phyloP scores from a whole-genome alignment of 2,888 invertebrate genomes.

The Dermolepida albohirtum region DNA sequence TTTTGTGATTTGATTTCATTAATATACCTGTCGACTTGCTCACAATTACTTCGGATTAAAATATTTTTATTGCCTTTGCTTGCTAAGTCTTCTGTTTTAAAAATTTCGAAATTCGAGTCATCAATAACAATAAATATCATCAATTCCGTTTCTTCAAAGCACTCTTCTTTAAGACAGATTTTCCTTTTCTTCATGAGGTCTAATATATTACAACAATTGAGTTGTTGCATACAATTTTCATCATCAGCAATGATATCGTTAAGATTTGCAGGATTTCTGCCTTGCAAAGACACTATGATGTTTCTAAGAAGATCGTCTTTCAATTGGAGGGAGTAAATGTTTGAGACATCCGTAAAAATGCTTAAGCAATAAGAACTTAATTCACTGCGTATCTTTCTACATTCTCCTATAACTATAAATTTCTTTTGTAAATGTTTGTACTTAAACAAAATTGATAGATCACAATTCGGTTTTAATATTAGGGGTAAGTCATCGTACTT shows the following conservation, averaged over 20 bases:
- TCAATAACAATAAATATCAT: slow-evolving; percentile 12
- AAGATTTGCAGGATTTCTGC: slow-evolving; percentile 8
- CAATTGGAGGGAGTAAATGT: too few species aligned
- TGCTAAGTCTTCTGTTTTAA: too few species aligned
- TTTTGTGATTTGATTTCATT: background rate
- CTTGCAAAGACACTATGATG: slow-evolving; percentile 10
- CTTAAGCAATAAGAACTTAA: background rate
- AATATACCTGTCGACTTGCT: background rate
- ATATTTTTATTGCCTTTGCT: too few species aligned
- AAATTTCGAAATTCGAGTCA: background rate
- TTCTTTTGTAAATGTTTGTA: slow-evolving; percentile 22
- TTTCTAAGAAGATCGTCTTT: background rate
- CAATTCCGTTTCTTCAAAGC: background rate
- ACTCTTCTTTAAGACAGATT: background rate
- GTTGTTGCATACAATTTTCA: background rate
- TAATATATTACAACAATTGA: slow-evolving; percentile 9
- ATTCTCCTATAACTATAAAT: slow-evolving; percentile 1
- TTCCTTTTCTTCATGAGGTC: background rate
- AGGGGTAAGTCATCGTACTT: slow-evolving; percentile 9
- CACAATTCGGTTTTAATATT: slow-evolving; percentile 1
- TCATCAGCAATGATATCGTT: background rate
- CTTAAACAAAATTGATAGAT: background rate
- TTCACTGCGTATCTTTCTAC: background rate
- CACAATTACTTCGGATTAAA: too few species aligned
- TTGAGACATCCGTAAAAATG: too few species aligned